A percentile compares a stretch with the other conserved stretches of the same genome.
Conservation (phyloP, 2,888 invertebrate genomes). For the Sphaerolaimus hirsutus region DNA sequence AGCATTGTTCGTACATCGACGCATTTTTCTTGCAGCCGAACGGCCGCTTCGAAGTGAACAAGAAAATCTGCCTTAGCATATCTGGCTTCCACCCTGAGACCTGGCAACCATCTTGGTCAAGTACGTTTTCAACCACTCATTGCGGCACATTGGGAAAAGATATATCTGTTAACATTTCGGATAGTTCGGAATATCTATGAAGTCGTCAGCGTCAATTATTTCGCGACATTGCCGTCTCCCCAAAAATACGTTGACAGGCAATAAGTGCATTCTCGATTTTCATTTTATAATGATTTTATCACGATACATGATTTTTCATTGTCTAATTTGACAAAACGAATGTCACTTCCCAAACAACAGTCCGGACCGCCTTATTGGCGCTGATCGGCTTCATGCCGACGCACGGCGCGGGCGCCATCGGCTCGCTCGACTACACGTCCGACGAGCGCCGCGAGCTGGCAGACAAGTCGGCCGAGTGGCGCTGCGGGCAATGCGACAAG, state of each 20-base stretch:
- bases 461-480: conserved; percentile 1
- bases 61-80: conserved; percentile 79
- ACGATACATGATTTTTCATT: too few relatives aligned
- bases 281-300: too few relatives aligned
- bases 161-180: too few relatives aligned
- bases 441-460: conserved; percentile 52
- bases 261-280: too few relatives aligned
- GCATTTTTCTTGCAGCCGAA: conserved; percentile 55
- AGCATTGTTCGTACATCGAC: too few relatives aligned
- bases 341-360: conserved; percentile 17
- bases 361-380: conserved; percentile 66
- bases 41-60: conserved; percentile 70
- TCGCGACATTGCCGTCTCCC: too few relatives aligned
- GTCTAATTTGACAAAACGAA: too few relatives aligned
- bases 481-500: conserved; percentile 1
- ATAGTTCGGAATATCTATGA: too few relatives aligned
- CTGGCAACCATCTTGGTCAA: conserved; percentile 91
- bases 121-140: too few relatives aligned
- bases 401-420: conserved; percentile 63
- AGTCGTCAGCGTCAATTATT: too few relatives aligned
- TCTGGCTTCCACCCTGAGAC: conserved; percentile 90
- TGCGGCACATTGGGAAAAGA: too few relatives aligned
- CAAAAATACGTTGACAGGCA: too few relatives aligned
- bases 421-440: conserved; percentile 62
- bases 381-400: conserved; percentile 83